phyloP scores from a whole-genome alignment of 1,140 invertebrate genomes.

The Aethina tumida region DNA sequence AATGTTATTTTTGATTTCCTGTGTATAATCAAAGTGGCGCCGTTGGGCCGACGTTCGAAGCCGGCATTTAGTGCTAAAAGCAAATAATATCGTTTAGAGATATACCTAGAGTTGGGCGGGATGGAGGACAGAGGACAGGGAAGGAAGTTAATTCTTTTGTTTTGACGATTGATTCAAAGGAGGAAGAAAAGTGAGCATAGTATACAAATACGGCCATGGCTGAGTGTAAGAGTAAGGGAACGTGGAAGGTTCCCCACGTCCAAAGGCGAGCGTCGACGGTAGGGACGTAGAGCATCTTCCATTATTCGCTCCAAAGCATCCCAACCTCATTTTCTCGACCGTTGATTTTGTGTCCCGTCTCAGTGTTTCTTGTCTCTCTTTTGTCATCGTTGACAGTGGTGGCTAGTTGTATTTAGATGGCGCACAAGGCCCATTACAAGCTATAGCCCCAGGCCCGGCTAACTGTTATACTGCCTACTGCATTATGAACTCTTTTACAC shows the following conservation, averaged over 20 bases:
- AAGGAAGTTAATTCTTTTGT: slow-evolving; percentile 10
- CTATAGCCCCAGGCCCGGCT: slow-evolving; percentile 13
- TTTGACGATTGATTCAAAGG: slow-evolving; percentile 20
- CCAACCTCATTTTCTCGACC: slow-evolving; percentile 41
- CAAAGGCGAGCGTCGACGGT: slow-evolving; percentile 21
- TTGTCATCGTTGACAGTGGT: slow-evolving; percentile 5
- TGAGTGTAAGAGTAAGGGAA: slow-evolving; percentile 13
- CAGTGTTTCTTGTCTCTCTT: slow-evolving; percentile 11
- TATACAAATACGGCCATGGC: slow-evolving; percentile 18
- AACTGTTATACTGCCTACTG: slow-evolving; percentile 20
- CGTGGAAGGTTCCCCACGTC: no score
- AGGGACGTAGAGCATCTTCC: slow-evolving; percentile 32
- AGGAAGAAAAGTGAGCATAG: slow-evolving; percentile 19
- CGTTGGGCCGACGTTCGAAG: no score
- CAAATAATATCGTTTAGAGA: no score
- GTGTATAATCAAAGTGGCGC: no score
- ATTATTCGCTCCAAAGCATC: slow-evolving; percentile 38
- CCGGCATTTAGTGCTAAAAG: no score
- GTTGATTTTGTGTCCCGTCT: slow-evolving; percentile 36
- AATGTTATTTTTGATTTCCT: no score
- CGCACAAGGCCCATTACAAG: slow-evolving; percentile 16
- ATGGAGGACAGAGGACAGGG: slow-evolving; percentile 1
- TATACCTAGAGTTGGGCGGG: no score
- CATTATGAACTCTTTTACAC: slow-evolving; percentile 21
- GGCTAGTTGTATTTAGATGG: slow-evolving; percentile 24